phyloP scores from a whole-genome alignment of 2,113 vertebrate species.

The Procavia capensis region DNA sequence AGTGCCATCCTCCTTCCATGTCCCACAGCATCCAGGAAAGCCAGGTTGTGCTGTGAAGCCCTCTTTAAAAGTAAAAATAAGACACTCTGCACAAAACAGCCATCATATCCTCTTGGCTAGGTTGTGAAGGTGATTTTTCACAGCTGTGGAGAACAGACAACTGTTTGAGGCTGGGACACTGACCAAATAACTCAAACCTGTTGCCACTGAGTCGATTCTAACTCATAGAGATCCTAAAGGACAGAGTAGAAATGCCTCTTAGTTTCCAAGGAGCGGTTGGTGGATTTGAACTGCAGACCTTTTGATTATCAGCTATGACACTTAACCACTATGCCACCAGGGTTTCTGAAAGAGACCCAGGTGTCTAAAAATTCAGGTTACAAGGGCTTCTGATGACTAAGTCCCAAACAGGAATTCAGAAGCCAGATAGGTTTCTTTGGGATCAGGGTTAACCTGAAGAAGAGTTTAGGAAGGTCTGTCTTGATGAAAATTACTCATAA shows the following conservation, averaged over 20 bases:
- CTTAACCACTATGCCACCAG: too few species aligned
- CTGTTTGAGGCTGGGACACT: not conserved
- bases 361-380: not conserved
- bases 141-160: too few species aligned
- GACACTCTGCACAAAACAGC: too few species aligned
- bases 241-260: too few species aligned
- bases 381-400: not conserved
- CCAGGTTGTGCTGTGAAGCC: not conserved
- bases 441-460: not conserved
- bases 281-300: too few species aligned
- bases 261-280: too few species aligned
- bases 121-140: too few species aligned
- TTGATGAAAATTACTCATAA: not conserved
- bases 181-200: too few species aligned
- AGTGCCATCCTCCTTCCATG: not conserved
- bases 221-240: too few species aligned
- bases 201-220: too few species aligned
- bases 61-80: not conserved
- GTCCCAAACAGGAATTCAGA: not conserved
- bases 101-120: not conserved
- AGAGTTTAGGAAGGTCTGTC: not conserved
- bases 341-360: too few species aligned
- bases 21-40: not conserved
- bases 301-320: too few species aligned
- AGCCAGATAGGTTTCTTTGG: not conserved